A percentile compares a stretch with the other conserved stretches of the same genome.
phyloP scores from a whole-genome alignment of 2,888 invertebrate genomes.

The Campoletis raptor region DNA sequence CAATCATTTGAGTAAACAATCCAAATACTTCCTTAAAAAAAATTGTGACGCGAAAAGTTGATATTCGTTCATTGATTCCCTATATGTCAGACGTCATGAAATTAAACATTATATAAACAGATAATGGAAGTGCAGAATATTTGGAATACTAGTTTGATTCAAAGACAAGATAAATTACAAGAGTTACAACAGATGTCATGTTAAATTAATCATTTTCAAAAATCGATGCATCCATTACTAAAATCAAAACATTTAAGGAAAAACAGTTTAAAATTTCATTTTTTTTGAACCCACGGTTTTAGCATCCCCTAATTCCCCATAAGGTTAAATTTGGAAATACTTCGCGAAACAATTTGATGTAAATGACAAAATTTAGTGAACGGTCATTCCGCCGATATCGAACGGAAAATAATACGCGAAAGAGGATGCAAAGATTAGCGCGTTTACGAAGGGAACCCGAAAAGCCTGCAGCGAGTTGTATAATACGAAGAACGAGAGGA shows the following conservation, averaged over 20 bases:
- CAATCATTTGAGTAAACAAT: constrained; percentile 1
- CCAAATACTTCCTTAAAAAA: neutral
- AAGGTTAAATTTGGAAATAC: neutral
- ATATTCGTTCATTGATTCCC: too few relatives aligned
- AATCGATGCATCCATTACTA: too few relatives aligned
- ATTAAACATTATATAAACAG: too few relatives aligned
- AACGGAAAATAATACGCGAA: constrained; percentile 39
- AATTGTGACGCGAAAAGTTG: neutral
- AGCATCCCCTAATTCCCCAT: neutral
- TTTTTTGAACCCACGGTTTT: neutral
- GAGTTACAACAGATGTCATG: too few relatives aligned
- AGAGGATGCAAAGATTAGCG: constrained; percentile 61
- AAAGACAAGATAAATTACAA: too few relatives aligned
- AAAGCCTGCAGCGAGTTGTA: constrained; percentile 68
- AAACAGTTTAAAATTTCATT: neutral
- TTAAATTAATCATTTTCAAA: too few relatives aligned
- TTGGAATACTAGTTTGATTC: too few relatives aligned
- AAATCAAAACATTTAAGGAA: too few relatives aligned
- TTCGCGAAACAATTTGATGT: neutral
- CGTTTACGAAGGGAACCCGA: constrained; percentile 47
- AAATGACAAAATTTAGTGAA: constrained; percentile 3
- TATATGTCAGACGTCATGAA: too few relatives aligned
- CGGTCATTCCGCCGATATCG: constrained; percentile 6
- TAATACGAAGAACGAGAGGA: constrained; percentile 67
- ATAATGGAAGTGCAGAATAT: too few relatives aligned